Conservation (phyloP, 2,888 invertebrate species). For the Hypomecis punctinalis region DNA sequence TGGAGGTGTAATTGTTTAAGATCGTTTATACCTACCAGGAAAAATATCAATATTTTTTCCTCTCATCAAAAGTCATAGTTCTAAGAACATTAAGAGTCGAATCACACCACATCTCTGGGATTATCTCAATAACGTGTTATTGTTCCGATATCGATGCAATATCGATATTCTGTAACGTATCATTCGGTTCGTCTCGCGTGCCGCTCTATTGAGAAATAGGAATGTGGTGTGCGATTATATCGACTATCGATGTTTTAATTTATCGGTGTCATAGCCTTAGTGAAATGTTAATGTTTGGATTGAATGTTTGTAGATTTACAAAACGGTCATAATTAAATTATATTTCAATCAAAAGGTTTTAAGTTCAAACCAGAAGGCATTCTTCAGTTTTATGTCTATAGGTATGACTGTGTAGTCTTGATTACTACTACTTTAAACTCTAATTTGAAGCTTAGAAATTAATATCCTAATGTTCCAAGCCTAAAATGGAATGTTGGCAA, state of each 20-base stretch:
- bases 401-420: no score
- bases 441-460: no score
- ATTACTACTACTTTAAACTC: no score
- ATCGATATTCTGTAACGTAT: constrained; percentile 58
- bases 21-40: not conserved
- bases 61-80: not conserved
- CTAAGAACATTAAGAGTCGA: constrained; percentile 8
- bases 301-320: no score
- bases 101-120: constrained; percentile 34
- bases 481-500: no score
- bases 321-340: no score
- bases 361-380: no score
- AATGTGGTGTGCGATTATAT: constrained; percentile 8
- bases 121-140: constrained; percentile 54
- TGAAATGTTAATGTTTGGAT: no score
- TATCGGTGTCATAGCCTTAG: constrained; percentile 29
- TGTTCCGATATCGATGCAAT: constrained; percentile 46
- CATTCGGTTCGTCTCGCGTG: constrained; percentile 59
- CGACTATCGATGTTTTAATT: constrained; percentile 26
- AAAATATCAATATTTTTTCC: not conserved
- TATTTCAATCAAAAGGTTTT: no score
- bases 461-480: no score
- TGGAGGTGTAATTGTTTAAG: no score
- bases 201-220: constrained; percentile 49
- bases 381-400: no score